Evolutionary conservation across 1,140 invertebrate genomes (phyloP).

Genomic region (Diprion similis): DNA sequence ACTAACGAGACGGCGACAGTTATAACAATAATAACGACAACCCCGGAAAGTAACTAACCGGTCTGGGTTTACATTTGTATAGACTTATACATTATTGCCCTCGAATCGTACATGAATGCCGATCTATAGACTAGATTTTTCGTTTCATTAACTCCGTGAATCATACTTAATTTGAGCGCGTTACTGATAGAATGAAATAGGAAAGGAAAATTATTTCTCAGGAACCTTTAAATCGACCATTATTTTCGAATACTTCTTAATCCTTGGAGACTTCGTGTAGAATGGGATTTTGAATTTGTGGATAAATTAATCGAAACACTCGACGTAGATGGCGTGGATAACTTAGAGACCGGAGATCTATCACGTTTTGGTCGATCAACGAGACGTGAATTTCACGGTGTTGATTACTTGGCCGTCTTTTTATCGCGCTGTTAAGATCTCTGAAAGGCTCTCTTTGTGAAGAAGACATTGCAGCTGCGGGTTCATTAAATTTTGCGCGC

Average conservation of each 20-base stretch:
- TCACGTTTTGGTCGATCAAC: not conserved
- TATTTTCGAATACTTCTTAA: no score
- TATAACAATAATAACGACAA: slow-evolving; percentile 25
- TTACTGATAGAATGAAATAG: no score
- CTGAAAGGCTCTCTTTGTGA: slow-evolving; percentile 51
- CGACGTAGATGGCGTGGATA: not conserved
- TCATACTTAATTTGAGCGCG: no score
- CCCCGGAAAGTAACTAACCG: slow-evolving; percentile 19
- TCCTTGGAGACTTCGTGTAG: no score
- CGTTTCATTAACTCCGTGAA: no score
- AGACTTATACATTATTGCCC: no score
- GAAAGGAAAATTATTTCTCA: no score
- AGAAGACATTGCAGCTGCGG: slow-evolving; percentile 43
- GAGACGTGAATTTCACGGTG: not conserved
- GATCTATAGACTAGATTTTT: no score
- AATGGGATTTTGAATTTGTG: no score
- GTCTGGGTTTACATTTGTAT: no score
- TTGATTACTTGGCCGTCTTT: not conserved
- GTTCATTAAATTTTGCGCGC: slow-evolving; percentile 36
- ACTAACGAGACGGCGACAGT: slow-evolving; percentile 46
- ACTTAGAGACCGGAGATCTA: not conserved
- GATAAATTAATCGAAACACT: not conserved
- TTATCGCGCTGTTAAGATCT: slow-evolving; percentile 34
- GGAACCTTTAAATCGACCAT: no score
- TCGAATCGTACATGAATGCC: no score